Evolutionary conservation across 2,113 vertebrate genomes (phyloP).

Genomic region (Nymphicus hollandicus): DNA sequence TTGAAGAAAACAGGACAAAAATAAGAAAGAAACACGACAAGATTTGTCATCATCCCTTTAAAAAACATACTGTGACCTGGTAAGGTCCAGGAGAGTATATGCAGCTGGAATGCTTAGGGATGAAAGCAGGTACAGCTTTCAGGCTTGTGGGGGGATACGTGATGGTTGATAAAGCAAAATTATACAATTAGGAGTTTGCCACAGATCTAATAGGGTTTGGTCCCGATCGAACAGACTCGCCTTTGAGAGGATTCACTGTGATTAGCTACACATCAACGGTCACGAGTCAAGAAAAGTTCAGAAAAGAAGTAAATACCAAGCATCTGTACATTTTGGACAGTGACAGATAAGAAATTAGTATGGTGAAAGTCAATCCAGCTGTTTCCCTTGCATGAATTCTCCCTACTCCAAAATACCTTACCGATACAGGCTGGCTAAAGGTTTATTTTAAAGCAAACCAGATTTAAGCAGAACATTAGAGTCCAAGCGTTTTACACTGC

Average conservation of each 20-base stretch:
- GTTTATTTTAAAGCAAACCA: background rate
- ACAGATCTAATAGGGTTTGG: background rate
- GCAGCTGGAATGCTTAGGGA: background rate
- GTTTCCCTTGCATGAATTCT: background rate
- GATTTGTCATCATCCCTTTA: background rate
- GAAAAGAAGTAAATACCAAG: background rate
- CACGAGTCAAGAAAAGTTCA: background rate
- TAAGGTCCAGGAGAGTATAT: background rate
- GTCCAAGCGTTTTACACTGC: background rate
- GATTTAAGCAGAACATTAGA: background rate
- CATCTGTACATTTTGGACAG: background rate
- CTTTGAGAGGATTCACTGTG: background rate
- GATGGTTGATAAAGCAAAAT: background rate
- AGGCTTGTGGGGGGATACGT: background rate
- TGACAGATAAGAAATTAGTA: background rate
- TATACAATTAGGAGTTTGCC: background rate
- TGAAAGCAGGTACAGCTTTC: background rate
- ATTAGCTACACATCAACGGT: background rate
- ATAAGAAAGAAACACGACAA: background rate
- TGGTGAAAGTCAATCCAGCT: background rate
- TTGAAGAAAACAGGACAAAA: background rate
- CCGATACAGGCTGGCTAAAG: background rate
- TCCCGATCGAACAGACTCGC: rapidly evolving
- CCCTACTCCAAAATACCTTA: background rate
- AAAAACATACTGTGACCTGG: background rate